These are phyloP conservation scores for Pyralis farinalis DNA, from an alignment of 2,888 invertebrate species.

Conservation along the genomic window DNA sequence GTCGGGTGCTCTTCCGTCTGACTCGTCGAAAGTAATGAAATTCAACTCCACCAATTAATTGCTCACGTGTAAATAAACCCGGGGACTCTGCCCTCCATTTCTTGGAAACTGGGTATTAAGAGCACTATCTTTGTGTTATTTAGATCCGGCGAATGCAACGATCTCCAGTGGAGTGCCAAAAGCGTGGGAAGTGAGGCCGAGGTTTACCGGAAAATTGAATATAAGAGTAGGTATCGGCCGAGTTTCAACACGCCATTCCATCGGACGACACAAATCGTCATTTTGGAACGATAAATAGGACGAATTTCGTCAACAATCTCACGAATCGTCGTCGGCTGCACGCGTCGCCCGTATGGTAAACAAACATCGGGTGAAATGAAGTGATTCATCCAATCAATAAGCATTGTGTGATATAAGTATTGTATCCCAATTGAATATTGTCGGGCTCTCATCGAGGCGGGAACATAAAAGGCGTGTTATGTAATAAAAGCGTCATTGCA, in stretches of 20 bases:
- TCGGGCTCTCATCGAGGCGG: conserved; percentile 21
- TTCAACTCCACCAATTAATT: conserved; percentile 5
- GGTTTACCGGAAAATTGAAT: conserved; percentile 40
- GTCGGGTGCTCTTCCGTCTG: too few relatives aligned
- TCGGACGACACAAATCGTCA: conserved; percentile 7
- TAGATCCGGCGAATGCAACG: conserved; percentile 65
- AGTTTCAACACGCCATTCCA: conserved; percentile 18
- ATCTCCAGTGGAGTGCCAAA: conserved; percentile 62
- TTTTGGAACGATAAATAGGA: background rate
- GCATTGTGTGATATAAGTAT: conserved; percentile 26
- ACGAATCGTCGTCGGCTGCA: background rate
- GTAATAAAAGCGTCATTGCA: conserved; percentile 55
- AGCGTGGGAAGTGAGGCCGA: conserved; percentile 58
- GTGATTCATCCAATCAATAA: background rate
- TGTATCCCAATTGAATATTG: conserved; percentile 35
- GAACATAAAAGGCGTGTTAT: conserved; percentile 40
- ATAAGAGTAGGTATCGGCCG: conserved; percentile 18
- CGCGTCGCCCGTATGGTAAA: conserved; percentile 26
- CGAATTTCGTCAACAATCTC: conserved; percentile 1
- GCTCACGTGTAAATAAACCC: conserved; percentile 21
- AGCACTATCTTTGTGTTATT: conserved; percentile 69
- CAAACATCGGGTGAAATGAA: conserved; percentile 21
- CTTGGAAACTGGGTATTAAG: conserved; percentile 66
- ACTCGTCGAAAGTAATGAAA: background rate
- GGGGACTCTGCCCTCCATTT: conserved; percentile 40